Base-by-base conservation (phyloP, 2,797 vertebrate genomes). In the Helostoma temminkii region DNA sequence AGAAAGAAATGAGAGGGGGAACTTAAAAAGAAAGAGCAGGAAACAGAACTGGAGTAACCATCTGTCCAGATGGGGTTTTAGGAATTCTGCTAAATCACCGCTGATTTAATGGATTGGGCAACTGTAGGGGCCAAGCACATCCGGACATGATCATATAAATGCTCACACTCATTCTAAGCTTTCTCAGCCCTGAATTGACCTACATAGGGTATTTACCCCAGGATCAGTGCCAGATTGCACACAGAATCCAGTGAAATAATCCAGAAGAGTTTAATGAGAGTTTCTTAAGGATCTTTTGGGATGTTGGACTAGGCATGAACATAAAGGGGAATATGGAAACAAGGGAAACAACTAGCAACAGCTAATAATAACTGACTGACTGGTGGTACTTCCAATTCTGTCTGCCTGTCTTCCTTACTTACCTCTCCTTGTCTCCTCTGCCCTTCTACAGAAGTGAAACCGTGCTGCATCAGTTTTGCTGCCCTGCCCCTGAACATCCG, bases 401-500 rank as follows among this genome's bases (percentile, higher is more conserved):
- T 41, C 9, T 10, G 7, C 41, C 46, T 46, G 26, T 50, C 42
- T 22, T 71, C 57, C 61, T 21, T 71, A 4, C 56, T 84, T 26
- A 76, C 66, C 63, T 74, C 61, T 68, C 34, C 43, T 50, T 24
- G 16, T 60, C 41, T 65, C 42, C 63, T 81, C 28, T 67, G 64
- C 57, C 72, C 48, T 63, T 78, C 71, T 58, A 25, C 93, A 99
- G 98, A 93, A 99, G 96, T 81, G 96, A 98, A 92, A 99, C 95
- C 0, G 97, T 99, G 87, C 94, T 99, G 88, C 97, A 99, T 90
- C 98, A 99, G 89, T 99, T 99, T 90, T 99, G 98, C 89, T 99
- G 97, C 85, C 98, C 98, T 2, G 97, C 96, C 18, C 97, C 96
- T 1, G 98, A 99, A 9, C 91, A 97, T 78, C 96, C 96, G 81